Base-by-base conservation (phyloP, 2,888 invertebrate species). In the Mythimna ferrago region DNA sequence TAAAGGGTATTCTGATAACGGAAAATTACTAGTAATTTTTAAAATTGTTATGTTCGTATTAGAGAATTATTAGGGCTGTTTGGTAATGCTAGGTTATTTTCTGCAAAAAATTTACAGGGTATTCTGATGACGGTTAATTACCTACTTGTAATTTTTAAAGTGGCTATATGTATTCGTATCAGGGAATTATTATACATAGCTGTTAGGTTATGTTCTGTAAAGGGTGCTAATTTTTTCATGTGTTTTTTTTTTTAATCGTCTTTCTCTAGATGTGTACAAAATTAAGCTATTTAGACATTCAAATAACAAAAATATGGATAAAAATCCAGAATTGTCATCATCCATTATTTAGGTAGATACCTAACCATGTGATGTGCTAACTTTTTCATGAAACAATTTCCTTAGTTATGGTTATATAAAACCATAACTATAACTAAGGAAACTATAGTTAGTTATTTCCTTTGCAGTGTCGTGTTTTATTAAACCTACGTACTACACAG, bases 401-500 rank as follows among this genome's bases (percentile, higher is more conserved):
- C 0, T 72, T 92, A 26, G 26, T 2, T 26, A 26, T 1, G 26
- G 26, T 26, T 26, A 26, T 26, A 26, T 26, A 1, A 1, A 26
- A 26, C 26, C 26, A 26, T 26, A 26, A 26, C 26, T 26, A 26
- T 26, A 26, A 26, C 26, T 26, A 1, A 26, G 26, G 26, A 26
- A 26, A 26, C 26, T 26, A 26, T 26, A 26, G 26, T 32, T 32
- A 32, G 3, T 32, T 32, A 3, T 57, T 58, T 73, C 66, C 0
- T 72, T 92, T 88, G 10, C 96, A 99, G 98, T 98, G 99, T 92
- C 98, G 99, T 80, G 99, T 99, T 65, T 96, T 99, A 84, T 96
- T 99, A 79, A 99, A 99, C 92, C 97, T 99, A 87, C 97, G 98
- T 81, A 99, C 99, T 26, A 98, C 98, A 48, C 99, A 99, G 90